Conservation (phyloP, 2,113 vertebrate species). For the Lamprotornis superbus region DNA sequence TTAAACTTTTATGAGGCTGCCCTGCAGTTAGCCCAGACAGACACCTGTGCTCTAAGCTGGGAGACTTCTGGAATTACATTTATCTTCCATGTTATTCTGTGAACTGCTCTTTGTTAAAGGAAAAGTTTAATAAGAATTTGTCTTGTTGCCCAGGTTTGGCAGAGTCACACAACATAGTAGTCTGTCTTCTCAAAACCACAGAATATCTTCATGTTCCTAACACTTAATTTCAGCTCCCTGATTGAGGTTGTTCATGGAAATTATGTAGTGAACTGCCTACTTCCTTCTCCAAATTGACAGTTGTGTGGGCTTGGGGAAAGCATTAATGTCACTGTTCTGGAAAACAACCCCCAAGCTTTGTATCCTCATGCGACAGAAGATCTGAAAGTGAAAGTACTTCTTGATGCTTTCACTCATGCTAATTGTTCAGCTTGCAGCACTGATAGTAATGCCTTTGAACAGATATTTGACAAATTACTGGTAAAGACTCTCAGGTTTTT, state of each 20-base stretch:
- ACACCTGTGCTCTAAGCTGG: not conserved
- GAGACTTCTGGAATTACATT: not conserved
- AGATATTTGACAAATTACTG: constrained; percentile 19
- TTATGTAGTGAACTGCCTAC: constrained; percentile 46
- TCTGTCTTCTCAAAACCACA: constrained; percentile 8
- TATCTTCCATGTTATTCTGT: not conserved
- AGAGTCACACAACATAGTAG: not conserved
- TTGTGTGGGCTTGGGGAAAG: constrained; percentile 67
- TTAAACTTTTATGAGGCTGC: not conserved
- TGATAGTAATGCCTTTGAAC: constrained; percentile 40
- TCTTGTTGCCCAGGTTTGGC: not conserved
- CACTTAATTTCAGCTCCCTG: constrained; percentile 23
- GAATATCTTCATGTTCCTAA: constrained; percentile 2
- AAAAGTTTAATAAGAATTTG: not conserved
- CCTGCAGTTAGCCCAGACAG: not conserved
- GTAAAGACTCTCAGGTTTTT: not conserved
- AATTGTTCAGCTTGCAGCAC: constrained; percentile 49
- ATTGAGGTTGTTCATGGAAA: constrained; percentile 50
- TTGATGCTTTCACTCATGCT: constrained; percentile 45
- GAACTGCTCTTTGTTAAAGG: not conserved
- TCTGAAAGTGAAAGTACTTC: constrained; percentile 28
- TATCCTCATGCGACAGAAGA: constrained; percentile 35
- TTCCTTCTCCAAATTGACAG: constrained; percentile 55
- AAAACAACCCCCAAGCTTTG: constrained; percentile 55
- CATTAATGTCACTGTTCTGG: constrained; percentile 46